These are phyloP conservation scores for Clarias magur DNA, from an alignment of 2,113 vertebrate genomes.

Conservation along the genomic window DNA sequence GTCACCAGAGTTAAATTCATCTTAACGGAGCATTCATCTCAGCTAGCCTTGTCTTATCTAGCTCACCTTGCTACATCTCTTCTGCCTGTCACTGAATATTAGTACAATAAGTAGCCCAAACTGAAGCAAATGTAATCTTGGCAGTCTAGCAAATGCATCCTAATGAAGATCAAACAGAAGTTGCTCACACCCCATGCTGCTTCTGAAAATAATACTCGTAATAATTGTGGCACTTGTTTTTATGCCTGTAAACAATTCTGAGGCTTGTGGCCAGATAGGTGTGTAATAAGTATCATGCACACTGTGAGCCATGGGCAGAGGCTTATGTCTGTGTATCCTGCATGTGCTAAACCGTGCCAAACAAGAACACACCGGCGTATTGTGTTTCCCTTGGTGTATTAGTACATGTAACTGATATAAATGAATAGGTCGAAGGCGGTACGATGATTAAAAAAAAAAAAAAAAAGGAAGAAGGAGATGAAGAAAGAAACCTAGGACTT, in stretches of 20 bases:
- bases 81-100: neutral
- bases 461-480: no score
- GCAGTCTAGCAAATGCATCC: neutral
- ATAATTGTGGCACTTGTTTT: neutral
- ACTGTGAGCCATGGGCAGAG: neutral
- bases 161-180: neutral
- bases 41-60: neutral
- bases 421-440: neutral
- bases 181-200: neutral
- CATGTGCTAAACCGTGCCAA: neutral
- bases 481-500: neutral
- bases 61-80: neutral
- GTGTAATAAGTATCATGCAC: constrained; percentile 4
- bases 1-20: neutral
- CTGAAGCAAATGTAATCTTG: neutral
- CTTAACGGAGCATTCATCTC: neutral
- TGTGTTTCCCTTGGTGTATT: neutral
- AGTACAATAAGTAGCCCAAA: neutral
- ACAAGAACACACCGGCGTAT: neutral
- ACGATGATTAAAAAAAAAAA: neutral
- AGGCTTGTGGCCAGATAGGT: constrained; percentile 1
- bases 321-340: neutral
- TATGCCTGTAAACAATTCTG: neutral
- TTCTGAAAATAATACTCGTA: neutral
- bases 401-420: constrained; percentile 21